Percentiles rank a stretch among this genome's conserved stretches.
Conservation (phyloP, 2,888 invertebrate genomes). For the Chymomyza amoena region DNA sequence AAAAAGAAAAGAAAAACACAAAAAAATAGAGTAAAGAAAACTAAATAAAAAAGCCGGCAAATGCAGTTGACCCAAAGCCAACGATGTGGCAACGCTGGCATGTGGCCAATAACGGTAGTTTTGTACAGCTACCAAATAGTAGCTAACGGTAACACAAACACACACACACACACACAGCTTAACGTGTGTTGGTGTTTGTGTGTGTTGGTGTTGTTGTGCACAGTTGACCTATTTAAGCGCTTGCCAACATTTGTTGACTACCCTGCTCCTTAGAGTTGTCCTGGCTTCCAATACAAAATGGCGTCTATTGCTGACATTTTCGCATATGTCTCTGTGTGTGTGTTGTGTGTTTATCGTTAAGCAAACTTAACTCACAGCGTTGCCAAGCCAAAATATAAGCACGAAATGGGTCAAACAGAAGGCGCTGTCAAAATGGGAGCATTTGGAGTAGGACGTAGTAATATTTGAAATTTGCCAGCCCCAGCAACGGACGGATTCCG, state of each 20-base stretch:
- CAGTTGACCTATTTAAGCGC: not conserved
- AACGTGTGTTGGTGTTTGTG: not conserved
- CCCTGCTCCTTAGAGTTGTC: not conserved
- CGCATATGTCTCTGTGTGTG: not conserved
- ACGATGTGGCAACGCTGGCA: constrained; percentile 21
- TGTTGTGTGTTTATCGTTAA: not conserved
- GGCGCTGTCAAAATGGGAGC: constrained; percentile 13
- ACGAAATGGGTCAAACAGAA: constrained; percentile 54
- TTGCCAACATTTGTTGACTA: constrained; percentile 11
- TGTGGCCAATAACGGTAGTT: not conserved
- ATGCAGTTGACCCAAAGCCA: constrained; percentile 12
- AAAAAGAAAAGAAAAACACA: not conserved
- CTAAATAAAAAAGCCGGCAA: constrained; percentile 1
- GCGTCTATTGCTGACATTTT: constrained; percentile 35
- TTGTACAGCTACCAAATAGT: not conserved
- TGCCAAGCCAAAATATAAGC: constrained; percentile 17
- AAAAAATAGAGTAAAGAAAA: not conserved
- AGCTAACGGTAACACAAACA: not conserved
- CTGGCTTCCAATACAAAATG: constrained; percentile 23
- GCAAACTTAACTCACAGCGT: constrained; percentile 13
- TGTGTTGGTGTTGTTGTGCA: not conserved
- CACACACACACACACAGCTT: not conserved
- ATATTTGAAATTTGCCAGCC: constrained; percentile 32
- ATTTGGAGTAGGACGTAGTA: constrained; percentile 16
- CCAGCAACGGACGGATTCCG: constrained; percentile 6